Evolutionary conservation across 2,888 invertebrate genomes (phyloP), one percentile per base, ranked within the genome.

Genomic region (Folsomia candida): DNA sequence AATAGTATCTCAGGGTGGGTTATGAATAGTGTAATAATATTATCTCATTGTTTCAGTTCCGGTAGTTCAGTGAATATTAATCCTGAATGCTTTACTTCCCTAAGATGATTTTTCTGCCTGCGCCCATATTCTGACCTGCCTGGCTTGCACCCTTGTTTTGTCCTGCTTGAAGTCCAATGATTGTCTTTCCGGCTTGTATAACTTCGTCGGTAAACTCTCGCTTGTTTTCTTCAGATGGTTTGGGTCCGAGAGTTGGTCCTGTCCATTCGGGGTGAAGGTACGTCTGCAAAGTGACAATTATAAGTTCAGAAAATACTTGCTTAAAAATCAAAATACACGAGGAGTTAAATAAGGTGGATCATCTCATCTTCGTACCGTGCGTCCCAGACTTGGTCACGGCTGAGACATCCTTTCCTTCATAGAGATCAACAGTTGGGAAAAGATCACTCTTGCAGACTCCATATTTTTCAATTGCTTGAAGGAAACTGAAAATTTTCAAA

Each of bases 391-490:
- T 91, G 83, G 91, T 90, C 67, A 94, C 92, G 84, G 89, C n/a
- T 25, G 90, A 89, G 81, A 94, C 91, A 84, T 94, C 93, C 84
- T 93, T 94, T 88, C 92, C 91, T 84, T 98, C 97, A 88, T 91
- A 97, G 66, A 98, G 87, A 83, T 98, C 98, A 64, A 96, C 94
- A 3, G 97, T 97, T 85, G 97, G 95, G 90, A 97, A 97, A 68
- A 93, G 90, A 84, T 97, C 97, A 76, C 91, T 88, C 82, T 94
- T 94, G 66, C 89, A 85, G 20, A 97, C 95, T 75, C 97, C 98
- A 83, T 95, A 93, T 0, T 87, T 89, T 83, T 90, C 91, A 80
- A 93, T 86, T 14, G 93, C 94, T 69, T 89, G 89, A 84, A 94
- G 91, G 89, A 97, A 96, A 86, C 88, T 89, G n/a, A 81, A 80